Evolutionary conservation across 2,113 vertebrate genomes (phyloP).

Genomic region (Cephalopholis sonnerati): DNA sequence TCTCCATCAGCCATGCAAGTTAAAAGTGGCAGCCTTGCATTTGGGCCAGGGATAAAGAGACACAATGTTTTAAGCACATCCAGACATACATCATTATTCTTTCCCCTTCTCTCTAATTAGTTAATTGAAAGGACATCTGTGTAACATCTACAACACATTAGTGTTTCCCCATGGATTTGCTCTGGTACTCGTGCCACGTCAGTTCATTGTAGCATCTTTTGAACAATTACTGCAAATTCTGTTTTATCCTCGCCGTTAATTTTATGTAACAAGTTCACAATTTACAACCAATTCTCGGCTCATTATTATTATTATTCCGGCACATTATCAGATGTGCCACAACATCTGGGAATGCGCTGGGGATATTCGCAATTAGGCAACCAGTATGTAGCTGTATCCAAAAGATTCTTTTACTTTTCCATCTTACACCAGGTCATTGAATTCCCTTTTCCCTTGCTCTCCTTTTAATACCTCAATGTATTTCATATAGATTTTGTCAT

Average conservation of each 20-base stretch:
- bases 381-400: conserved; percentile 13
- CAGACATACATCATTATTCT: conserved; percentile 62
- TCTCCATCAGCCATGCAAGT: conserved; percentile 63
- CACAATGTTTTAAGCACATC: conserved; percentile 61
- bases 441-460: conserved; percentile 21
- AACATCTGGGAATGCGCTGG: conserved; percentile 12
- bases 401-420: conserved; percentile 51
- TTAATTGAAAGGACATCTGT: conserved; percentile 78
- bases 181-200: conserved; percentile 6
- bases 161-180: conserved; percentile 49
- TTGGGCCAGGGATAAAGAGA: conserved; percentile 53
- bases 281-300: background rate
- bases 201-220: conserved; percentile 44
- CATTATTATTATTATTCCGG: background rate
- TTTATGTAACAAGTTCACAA: conserved; percentile 10
- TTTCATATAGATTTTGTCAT: conserved; percentile 72
- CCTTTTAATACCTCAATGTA: conserved; percentile 63
- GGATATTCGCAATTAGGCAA: background rate
- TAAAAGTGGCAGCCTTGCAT: conserved; percentile 65
- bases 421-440: conserved; percentile 37
- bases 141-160: conserved; percentile 72
- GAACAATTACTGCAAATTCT: conserved; percentile 46
- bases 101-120: conserved; percentile 68
- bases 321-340: conserved; percentile 10
- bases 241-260: conserved; percentile 39